Evolutionary conservation across 2,797 vertebrate species (phyloP), one percentile per base, ranked within the genome.

Genomic region (Chrysolophus pictus): DNA sequence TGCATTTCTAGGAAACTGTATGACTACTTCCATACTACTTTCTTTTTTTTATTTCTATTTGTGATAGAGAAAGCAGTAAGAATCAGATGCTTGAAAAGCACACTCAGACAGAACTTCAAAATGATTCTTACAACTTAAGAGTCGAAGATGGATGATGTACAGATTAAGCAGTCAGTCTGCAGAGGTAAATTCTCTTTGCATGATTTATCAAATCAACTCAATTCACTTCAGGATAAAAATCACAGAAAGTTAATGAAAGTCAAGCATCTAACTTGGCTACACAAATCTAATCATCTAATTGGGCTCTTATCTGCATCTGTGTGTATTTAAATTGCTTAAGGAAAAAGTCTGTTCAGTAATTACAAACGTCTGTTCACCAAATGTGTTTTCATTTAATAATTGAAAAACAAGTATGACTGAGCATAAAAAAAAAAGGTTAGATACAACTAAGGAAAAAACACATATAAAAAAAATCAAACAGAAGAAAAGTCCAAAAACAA

Each of bases 181-280:
- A 93, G 70, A 94, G 87, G 93, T 95, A 94, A 95, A 95, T 91
- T 87, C 82, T 86, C 70, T 88, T 94, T 95, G 56, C 76, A 91
- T 17, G 91, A 80, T 95, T 96, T 93, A 94, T 73, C 77, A 86
- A 82, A 79, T 93, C 80, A 90, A 71, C 68, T 49, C 94, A 94
- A 96, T 94, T 81, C 73, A 91, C 70, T 88, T 90, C 64, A 94
- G 39, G 94, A 87, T 74, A 58, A 78, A 78, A 83, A 94, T 91
- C 80, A 90, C 71, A 68, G 71, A 46, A 91, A 96, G 80, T 94
- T 96, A 94, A 94, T 94, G 83, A 91, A 91, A 94, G 60, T 82
- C 88, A 91, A 94, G 53, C 53, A 93, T 74, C 64, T 65, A 79
- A 87, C 84, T 79, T 76, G 71, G 7, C 37, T 77, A 87, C 31